A percentile compares a stretch with the other conserved stretches of the same genome.
Evolutionary conservation across 2,113 vertebrate genomes (phyloP).

Genomic region (Fulmarus glacialis): DNA sequence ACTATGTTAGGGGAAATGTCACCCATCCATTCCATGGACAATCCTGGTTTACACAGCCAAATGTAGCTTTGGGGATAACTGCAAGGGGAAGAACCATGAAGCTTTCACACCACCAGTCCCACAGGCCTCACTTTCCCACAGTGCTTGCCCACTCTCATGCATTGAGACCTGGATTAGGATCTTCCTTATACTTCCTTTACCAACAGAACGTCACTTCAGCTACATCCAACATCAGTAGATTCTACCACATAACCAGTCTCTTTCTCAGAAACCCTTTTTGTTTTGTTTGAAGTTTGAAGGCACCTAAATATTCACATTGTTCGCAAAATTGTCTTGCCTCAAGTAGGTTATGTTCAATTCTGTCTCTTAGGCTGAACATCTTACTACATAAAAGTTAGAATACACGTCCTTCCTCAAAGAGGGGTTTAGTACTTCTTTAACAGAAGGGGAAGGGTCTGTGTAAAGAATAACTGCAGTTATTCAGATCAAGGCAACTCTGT

Average conservation of each 20-base stretch:
- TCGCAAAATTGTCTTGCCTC: not conserved
- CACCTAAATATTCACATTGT: not conserved
- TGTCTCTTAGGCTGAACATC: not conserved
- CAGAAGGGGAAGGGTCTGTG: not conserved
- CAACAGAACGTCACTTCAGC: not conserved
- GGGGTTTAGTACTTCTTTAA: not conserved
- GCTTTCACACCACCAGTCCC: not conserved
- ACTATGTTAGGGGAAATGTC: not conserved
- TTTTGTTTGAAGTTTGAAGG: not conserved
- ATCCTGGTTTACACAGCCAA: not conserved
- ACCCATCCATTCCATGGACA: not conserved
- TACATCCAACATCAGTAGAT: accelerated
- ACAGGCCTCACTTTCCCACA: accelerated
- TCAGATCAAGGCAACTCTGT: not conserved
- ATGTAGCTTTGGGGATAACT: not conserved
- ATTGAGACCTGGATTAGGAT: not conserved
- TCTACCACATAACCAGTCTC: not conserved
- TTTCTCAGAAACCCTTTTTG: not conserved
- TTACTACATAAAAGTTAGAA: not conserved
- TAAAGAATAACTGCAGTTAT: not conserved
- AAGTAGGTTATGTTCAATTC: not conserved
- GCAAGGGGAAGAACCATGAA: not conserved
- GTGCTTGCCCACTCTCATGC: not conserved
- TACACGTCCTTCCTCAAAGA: not conserved
- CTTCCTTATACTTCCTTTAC: not conserved